These are phyloP conservation scores for Mesembrinibis cayennensis DNA, from an alignment of 2,113 vertebrate genomes.

Conservation along the genomic window DNA sequence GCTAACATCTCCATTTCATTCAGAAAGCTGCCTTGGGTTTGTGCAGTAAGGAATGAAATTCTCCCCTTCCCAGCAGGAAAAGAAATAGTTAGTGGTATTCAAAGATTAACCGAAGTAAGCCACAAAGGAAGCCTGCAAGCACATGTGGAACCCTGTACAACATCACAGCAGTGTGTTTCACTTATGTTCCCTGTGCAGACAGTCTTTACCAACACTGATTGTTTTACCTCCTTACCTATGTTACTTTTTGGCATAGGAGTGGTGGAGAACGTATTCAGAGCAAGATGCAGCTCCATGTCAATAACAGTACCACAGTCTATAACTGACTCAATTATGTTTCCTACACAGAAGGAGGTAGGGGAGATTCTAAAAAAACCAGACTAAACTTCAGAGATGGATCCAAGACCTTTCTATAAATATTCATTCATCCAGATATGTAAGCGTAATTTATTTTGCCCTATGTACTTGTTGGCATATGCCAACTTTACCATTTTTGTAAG, in stretches of 20 bases:
- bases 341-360: not conserved
- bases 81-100: not conserved
- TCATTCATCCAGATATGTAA: not conserved
- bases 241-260: not conserved
- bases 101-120: not conserved
- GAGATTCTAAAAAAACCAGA: not conserved
- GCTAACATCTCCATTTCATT: conserved; percentile 39
- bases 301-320: not conserved
- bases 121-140: not conserved
- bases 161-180: not conserved
- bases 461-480: not conserved
- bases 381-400: not conserved
- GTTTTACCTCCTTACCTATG: not conserved
- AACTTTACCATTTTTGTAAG: not conserved
- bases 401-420: not conserved
- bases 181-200: accelerated
- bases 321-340: accelerated
- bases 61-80: not conserved
- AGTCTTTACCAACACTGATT: not conserved
- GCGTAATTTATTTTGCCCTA: not conserved
- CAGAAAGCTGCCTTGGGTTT: not conserved
- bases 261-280: accelerated
- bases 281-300: not conserved
- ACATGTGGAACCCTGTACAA: not conserved
- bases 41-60: not conserved